These are phyloP conservation scores for Megaptera novaeangliae DNA, from an alignment of 2,113 vertebrate species.

Conservation along the genomic window DNA sequence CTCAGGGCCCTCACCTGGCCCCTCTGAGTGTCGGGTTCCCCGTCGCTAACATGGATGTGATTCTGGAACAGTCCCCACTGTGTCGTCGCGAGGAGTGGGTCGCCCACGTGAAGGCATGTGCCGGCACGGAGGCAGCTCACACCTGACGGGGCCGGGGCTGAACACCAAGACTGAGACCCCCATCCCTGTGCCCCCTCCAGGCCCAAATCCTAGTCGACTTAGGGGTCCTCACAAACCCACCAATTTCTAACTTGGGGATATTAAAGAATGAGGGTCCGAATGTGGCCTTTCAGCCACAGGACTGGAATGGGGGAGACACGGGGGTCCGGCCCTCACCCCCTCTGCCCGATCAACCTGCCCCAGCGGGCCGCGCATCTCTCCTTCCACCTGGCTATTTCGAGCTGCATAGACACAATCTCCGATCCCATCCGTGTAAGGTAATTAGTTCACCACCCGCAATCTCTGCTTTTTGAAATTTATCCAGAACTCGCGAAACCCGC, in stretches of 20 bases:
- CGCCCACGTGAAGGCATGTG: rapidly evolving
- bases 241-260: rapidly evolving
- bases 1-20: rapidly evolving
- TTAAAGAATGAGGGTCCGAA: rapidly evolving
- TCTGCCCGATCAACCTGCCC: rapidly evolving
- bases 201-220: rapidly evolving
- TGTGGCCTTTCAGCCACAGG: not conserved
- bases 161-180: not conserved
- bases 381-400: not conserved
- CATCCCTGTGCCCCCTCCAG: rapidly evolving
- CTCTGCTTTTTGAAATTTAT: constrained; percentile 64
- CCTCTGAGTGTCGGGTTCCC: not conserved
- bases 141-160: rapidly evolving
- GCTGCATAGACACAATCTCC: rapidly evolving
- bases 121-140: rapidly evolving
- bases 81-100: rapidly evolving
- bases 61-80: rapidly evolving
- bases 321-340: rapidly evolving
- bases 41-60: rapidly evolving
- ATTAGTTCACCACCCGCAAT: constrained; percentile 29
- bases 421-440: not conserved
- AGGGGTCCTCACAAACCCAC: not conserved
- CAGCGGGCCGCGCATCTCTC: rapidly evolving
- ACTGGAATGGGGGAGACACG: rapidly evolving
- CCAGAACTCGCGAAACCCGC: constrained; percentile 10